Conservation (phyloP, 2,888 invertebrate genomes). For the Torymus tubicola region DNA sequence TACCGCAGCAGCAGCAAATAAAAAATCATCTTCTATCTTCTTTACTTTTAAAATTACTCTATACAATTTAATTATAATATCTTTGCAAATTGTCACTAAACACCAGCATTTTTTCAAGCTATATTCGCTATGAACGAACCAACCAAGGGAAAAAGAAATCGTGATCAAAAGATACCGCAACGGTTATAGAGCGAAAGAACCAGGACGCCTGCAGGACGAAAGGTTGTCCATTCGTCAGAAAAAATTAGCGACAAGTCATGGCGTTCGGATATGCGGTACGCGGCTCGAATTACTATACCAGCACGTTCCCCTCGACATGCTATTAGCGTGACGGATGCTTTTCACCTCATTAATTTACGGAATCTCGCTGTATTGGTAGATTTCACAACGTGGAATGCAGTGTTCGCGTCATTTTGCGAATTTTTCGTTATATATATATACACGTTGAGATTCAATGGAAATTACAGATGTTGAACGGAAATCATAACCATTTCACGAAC, state of each 20-base stretch:
- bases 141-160: constrained; percentile 15
- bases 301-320: constrained; percentile 26
- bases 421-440: no score
- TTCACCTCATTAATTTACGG: constrained; percentile 51
- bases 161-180: constrained; percentile 52
- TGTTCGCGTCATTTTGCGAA: no score
- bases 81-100: constrained; percentile 10
- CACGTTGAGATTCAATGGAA: no score
- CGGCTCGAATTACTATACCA: constrained; percentile 46
- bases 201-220: constrained; percentile 26
- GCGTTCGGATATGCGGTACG: constrained; percentile 32
- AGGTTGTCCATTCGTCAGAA: constrained; percentile 55
- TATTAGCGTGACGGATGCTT: constrained; percentile 41
- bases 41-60: no score
- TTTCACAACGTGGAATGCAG: constrained; percentile 13
- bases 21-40: no score
- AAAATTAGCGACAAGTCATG: constrained; percentile 55
- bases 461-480: no score
- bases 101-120: constrained; percentile 6
- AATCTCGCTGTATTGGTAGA: neutral
- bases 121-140: neutral
- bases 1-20: no score
- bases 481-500: no score
- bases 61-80: neutral
- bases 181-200: constrained; percentile 27